Conservation (phyloP, 2,113 vertebrate species). For the Aramus guarauna region DNA sequence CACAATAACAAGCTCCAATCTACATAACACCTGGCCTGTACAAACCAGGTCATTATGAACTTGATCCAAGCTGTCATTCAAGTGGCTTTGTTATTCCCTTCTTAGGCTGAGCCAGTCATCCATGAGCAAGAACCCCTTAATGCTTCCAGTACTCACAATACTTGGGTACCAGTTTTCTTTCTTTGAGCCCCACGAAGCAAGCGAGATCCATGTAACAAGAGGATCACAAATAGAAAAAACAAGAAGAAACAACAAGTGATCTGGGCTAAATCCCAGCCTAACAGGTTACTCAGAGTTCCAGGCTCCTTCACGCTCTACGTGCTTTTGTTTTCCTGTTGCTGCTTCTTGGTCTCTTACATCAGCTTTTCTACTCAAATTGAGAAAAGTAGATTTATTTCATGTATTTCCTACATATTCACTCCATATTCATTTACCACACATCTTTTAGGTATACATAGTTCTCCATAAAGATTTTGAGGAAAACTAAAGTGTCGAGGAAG, state of each 20-base stretch:
- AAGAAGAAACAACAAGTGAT: not conserved
- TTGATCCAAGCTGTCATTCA: slow-evolving; percentile 76
- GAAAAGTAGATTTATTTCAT: not conserved
- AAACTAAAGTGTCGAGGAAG: not conserved
- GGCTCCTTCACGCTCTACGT: not conserved
- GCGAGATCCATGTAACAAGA: not conserved
- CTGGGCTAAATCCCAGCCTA: not conserved
- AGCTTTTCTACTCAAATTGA: not conserved
- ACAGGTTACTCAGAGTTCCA: not conserved
- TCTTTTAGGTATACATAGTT: not conserved
- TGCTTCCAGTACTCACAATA: not conserved
- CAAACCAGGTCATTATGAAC: slow-evolving; percentile 77
- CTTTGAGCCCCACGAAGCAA: not conserved
- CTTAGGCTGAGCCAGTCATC: slow-evolving; percentile 35
- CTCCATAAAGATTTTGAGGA: not conserved
- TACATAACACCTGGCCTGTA: slow-evolving; percentile 81
- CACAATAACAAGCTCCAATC: slow-evolving; percentile 78
- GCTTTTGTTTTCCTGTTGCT: not conserved
- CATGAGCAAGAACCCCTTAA: not conserved
- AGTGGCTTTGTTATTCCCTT: slow-evolving; percentile 69
- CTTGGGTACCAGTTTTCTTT: not conserved
- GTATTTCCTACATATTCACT: not conserved
- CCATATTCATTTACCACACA: not conserved
- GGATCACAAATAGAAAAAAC: not conserved
- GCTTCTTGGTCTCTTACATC: not conserved